Percentiles rank a stretch among this genome's conserved stretches.
Evolutionary conservation across 2,797 vertebrate species (phyloP).

Genomic region (Malacoctenus gilli): DNA sequence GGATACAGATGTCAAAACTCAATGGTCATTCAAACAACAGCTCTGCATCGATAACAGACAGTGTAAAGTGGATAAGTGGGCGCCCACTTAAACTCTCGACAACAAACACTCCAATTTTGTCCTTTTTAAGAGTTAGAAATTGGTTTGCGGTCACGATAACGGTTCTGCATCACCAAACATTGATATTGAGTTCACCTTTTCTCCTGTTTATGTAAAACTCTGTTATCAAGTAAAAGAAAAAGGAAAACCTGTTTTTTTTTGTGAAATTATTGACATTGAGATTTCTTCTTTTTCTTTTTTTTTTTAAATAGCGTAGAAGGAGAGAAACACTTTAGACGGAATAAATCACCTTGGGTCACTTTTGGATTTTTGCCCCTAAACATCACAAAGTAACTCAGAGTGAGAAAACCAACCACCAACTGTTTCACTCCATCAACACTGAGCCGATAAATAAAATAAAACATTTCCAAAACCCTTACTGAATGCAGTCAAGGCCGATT

Average conservation of each 20-base stretch:
- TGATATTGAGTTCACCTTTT: background rate
- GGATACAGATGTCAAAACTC: background rate
- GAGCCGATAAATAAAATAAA: too few species aligned
- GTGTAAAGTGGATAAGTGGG: background rate
- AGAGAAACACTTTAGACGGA: too few species aligned
- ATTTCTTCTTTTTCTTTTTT: too few species aligned
- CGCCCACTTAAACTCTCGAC: background rate
- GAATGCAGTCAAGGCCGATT: too few species aligned
- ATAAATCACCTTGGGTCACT: background rate
- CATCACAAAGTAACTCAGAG: too few species aligned
- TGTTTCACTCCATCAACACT: too few species aligned
- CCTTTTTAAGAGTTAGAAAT: too few species aligned
- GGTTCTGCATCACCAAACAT: background rate
- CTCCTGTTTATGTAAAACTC: background rate
- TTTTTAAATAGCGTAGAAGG: too few species aligned
- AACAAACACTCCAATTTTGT: background rate
- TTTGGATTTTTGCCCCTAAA: background rate
- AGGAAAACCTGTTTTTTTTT: too few species aligned
- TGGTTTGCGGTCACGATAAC: too few species aligned
- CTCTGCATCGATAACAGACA: background rate
- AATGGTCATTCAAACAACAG: background rate
- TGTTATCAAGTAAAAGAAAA: background rate
- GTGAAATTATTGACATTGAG: background rate
- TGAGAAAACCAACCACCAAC: too few species aligned
- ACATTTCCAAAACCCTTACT: too few species aligned